A percentile compares a stretch with the other conserved stretches of the same genome.
Evolutionary conservation across 2,888 invertebrate species (phyloP).

Genomic region (Eucera pruinosa): DNA sequence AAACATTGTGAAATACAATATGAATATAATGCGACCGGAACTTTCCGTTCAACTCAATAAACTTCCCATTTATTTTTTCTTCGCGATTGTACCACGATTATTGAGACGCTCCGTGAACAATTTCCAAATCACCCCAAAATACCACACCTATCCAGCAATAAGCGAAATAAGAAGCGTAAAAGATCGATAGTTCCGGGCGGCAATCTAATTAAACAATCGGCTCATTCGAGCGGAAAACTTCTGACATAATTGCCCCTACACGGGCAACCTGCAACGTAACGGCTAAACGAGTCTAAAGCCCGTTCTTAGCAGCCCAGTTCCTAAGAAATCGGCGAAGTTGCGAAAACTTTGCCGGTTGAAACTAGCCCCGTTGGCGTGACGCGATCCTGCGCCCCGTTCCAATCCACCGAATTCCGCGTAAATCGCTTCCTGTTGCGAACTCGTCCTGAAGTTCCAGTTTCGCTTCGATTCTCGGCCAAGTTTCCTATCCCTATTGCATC

Average conservation of each 20-base stretch:
- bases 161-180: too few relatives aligned
- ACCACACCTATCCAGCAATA: too few relatives aligned
- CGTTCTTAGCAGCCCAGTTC: background rate
- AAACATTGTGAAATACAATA: too few relatives aligned
- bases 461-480: background rate
- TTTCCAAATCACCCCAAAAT: too few relatives aligned
- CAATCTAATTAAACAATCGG: too few relatives aligned
- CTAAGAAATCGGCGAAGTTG: constrained; percentile 32
- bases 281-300: constrained; percentile 11
- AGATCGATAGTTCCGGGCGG: too few relatives aligned
- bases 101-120: too few relatives aligned
- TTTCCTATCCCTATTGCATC: background rate
- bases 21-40: too few relatives aligned
- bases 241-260: constrained; percentile 3
- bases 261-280: background rate
- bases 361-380: background rate
- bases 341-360: constrained; percentile 12
- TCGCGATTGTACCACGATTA: too few relatives aligned
- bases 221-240: constrained; percentile 6
- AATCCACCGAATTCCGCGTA: constrained; percentile 15
- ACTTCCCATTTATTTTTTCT: too few relatives aligned
- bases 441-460: background rate
- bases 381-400: constrained; percentile 6
- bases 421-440: constrained; percentile 28
- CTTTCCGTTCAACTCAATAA: too few relatives aligned